Percentiles rank a stretch among this genome's conserved stretches.
Evolutionary conservation across 2,888 invertebrate species (phyloP).

Genomic region (Tineola bisselliella): DNA sequence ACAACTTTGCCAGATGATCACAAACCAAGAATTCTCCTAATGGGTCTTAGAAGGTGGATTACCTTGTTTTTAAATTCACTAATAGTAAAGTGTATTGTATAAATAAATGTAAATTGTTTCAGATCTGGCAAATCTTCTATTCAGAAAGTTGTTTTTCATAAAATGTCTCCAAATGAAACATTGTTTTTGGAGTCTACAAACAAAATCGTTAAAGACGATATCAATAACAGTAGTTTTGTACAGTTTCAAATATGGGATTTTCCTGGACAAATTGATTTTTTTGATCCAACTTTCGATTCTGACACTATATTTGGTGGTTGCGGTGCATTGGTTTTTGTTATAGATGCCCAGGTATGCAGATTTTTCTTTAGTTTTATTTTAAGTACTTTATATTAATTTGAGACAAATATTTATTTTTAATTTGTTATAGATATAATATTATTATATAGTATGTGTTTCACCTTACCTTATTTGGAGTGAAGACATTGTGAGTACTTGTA

Average conservation of each 20-base stretch:
- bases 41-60: constrained; percentile 94
- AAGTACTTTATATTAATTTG: too few relatives aligned
- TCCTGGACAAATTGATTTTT: constrained; percentile 98
- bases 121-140: constrained; percentile 99
- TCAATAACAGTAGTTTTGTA: constrained; percentile 95
- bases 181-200: constrained; percentile 97
- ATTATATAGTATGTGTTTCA: too few relatives aligned
- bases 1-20: constrained; percentile 75
- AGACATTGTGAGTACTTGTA: too few relatives aligned
- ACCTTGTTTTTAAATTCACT: not conserved
- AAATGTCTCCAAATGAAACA: constrained; percentile 99
- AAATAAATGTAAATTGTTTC: constrained; percentile 30
- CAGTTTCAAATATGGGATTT: constrained; percentile 99
- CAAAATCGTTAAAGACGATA: constrained; percentile 98
- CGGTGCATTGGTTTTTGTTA: constrained; percentile 98
- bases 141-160: constrained; percentile 99
- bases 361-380: too few relatives aligned
- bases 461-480: too few relatives aligned
- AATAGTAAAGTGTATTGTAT: not conserved
- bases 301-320: constrained; percentile 97
- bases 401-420: not conserved
- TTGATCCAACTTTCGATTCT: constrained; percentile 95
- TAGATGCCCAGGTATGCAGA: constrained; percentile 86
- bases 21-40: constrained; percentile 92
- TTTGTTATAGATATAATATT: not conserved